A percentile compares a stretch with the other conserved stretches of the same genome.
phyloP scores from a whole-genome alignment of 2,113 vertebrate species.

The Aix galericulata region DNA sequence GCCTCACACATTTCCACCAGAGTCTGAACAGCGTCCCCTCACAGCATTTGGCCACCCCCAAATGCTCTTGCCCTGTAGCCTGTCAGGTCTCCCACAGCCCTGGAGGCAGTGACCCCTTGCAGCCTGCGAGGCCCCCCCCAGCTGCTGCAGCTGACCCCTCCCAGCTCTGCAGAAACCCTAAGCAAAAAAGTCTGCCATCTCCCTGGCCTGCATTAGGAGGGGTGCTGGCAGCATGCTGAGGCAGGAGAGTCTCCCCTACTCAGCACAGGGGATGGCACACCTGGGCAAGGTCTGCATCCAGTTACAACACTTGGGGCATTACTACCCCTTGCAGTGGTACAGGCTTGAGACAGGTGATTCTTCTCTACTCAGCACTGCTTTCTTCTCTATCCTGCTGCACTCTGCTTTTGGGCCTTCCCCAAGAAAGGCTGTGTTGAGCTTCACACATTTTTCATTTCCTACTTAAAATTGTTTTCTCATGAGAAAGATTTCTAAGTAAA shows the following conservation, averaged over 20 bases:
- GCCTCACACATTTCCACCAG: neutral
- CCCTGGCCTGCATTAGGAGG: neutral
- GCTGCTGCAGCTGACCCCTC: neutral
- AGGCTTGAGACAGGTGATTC: neutral
- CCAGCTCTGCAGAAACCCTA: neutral
- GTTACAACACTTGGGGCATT: too few relatives aligned
- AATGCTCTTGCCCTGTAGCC: rapidly evolving
- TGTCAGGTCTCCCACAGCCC: neutral
- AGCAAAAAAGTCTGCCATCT: too few relatives aligned
- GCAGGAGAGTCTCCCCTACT: neutral
- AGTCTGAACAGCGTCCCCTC: neutral
- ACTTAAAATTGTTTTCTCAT: too few relatives aligned
- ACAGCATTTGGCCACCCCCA: rapidly evolving
- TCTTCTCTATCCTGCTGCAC: too few relatives aligned
- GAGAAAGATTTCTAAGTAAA: neutral
- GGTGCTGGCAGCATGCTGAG: neutral
- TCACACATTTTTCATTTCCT: too few relatives aligned
- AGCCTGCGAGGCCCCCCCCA: neutral
- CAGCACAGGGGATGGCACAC: too few relatives aligned
- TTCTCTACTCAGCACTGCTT: neutral
- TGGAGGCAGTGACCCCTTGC: neutral
- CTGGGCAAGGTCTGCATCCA: too few relatives aligned
- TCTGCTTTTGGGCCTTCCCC: too few relatives aligned
- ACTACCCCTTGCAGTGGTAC: too few relatives aligned
- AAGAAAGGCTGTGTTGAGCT: too few relatives aligned